Conservation (phyloP, 37 sponge, comb jelly and placozoan genomes). For the Tethya wilhelma region DNA sequence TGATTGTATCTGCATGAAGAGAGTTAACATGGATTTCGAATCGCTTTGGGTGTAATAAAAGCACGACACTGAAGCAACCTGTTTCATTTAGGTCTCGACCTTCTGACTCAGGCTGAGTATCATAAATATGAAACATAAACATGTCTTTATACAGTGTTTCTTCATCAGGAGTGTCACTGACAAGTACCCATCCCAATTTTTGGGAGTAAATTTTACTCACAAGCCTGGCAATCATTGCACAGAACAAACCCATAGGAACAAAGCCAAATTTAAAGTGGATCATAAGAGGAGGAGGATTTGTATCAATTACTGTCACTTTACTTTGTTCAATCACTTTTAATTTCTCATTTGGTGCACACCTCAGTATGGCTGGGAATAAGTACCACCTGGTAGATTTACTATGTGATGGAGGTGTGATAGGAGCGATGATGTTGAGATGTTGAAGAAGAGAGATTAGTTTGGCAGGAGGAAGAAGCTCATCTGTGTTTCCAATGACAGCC, state of each 20-base stretch:
- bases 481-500: background rate
- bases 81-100: too few species aligned
- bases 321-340: background rate
- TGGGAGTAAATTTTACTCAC: background rate
- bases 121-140: background rate
- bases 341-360: background rate
- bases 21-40: background rate
- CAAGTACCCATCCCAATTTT: too few species aligned
- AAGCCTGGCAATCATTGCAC: background rate
- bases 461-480: background rate
- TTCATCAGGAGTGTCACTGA: background rate
- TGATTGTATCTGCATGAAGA: too few species aligned
- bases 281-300: background rate
- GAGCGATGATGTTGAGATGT: background rate
- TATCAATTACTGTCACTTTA: too few species aligned
- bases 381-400: background rate
- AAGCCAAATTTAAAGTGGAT: background rate
- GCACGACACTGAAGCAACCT: too few species aligned
- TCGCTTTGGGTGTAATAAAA: background rate
- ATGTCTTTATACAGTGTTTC: too few species aligned
- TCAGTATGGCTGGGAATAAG: background rate
- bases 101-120: background rate
- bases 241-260: conserved; percentile 8
- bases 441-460: conserved; percentile 1
- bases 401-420: background rate